Base-by-base conservation (phyloP, 2,888 invertebrate species). In the Tromatobia lineatoria region DNA sequence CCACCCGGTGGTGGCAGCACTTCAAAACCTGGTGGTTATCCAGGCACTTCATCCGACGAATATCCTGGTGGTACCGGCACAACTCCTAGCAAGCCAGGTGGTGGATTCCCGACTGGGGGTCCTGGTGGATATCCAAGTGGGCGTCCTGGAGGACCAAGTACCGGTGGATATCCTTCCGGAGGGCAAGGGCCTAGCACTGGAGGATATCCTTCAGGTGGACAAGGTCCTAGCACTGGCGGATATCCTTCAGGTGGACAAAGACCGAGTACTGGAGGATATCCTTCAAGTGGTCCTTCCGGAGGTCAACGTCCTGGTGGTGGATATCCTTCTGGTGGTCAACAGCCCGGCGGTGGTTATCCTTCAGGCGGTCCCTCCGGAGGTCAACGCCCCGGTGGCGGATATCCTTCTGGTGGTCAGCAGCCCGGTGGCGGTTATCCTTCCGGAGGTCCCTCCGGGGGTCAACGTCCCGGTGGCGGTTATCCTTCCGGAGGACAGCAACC, bases 121-220 rank as follows among this genome's bases (percentile, higher is more conserved):
- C 91, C 93, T 29, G 93, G 86, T 10, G 89, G 91, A 20, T 90
- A 90, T 83, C 91, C 88, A 8, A 88, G 86, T 54, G 82, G 88
- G 18, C 89, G 70, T 25, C 82, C 54, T 23, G 54, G 67, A 10
- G 64, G 78, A 13, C 90, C 23, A 80, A 89, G 29, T 73, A 87
- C 84, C 87, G 90, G 69, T 87, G 79, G 80, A 38, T 90, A 80
- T 82, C 86, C 87, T 11, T 78, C 82, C 0, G 86, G 87, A 47
- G 87, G 82, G 15, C 86, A 83, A 66, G 84, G 87, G 57, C 81
- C 87, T 23, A 83, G 88, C 80, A 88, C 85, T 70, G 90, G 86
- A 87, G 89, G 90, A 54, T 90, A 88, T 75, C 89, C 84, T 38
- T 64, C 78, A 52, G 85, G 78, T 25, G 81, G 79, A 66, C 86